These are phyloP conservation scores for Neotoxoptera formosana DNA, from an alignment of 1,140 invertebrate species.

Conservation along the genomic window DNA sequence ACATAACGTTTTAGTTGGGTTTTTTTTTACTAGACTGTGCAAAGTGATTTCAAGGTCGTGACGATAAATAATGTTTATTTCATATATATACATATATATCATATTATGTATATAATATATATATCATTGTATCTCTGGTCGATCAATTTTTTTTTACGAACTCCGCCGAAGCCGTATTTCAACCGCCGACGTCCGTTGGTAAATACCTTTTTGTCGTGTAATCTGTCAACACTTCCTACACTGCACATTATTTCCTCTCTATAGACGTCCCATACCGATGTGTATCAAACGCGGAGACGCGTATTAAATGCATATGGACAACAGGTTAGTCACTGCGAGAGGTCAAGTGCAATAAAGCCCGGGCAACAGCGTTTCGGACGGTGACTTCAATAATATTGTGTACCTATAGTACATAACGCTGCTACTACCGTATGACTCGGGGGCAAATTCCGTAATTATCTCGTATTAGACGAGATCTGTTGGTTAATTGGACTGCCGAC, in stretches of 20 bases:
- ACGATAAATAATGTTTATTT: conserved; percentile 28
- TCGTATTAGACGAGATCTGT: neutral
- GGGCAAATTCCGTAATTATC: conserved; percentile 7
- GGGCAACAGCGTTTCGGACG: neutral
- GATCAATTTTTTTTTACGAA: neutral
- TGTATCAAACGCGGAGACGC: neutral
- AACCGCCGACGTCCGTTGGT: neutral
- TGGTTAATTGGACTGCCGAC: neutral
- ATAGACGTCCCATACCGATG: neutral
- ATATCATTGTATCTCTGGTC: conserved; percentile 9
- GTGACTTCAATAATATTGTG: neutral
- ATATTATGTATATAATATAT: neutral
- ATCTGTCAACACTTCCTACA: conserved; percentile 28
- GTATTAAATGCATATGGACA: conserved; percentile 12
- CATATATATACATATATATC: conserved; percentile 15
- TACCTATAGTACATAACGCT: neutral
- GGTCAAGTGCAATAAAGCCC: neutral
- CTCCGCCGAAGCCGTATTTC: neutral
- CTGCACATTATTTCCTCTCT: neutral
- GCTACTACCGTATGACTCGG: neutral
- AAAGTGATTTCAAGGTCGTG: neutral
- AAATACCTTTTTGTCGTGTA: conserved; percentile 19
- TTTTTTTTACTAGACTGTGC: neutral
- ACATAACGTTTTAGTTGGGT: neutral
- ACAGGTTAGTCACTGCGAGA: neutral